These are phyloP conservation scores for Gadus chalcogrammus DNA, from an alignment of 2,113 vertebrate genomes.

Conservation along the genomic window DNA sequence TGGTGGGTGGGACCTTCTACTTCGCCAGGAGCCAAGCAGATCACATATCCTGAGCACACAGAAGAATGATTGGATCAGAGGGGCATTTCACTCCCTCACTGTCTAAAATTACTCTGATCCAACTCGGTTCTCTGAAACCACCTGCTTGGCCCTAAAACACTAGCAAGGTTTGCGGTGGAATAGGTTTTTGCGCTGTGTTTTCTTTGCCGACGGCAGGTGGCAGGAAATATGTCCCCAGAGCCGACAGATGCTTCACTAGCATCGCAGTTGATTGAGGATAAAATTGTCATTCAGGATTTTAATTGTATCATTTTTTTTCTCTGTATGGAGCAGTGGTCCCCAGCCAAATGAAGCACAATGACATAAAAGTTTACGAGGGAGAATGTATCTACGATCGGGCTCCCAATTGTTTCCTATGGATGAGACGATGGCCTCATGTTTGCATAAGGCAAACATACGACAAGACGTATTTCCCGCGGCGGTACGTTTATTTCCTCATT, in stretches of 20 bases:
- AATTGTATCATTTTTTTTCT: conserved; percentile 32
- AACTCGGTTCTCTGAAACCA: conserved; percentile 6
- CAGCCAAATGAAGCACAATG: conserved; percentile 17
- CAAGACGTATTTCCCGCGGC: conserved; percentile 11
- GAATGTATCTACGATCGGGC: conserved; percentile 34
- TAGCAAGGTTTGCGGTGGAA: conserved; percentile 6
- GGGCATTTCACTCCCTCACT: conserved; percentile 26
- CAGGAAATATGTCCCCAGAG: conserved; percentile 28
- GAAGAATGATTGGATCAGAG: no score
- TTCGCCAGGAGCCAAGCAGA: no score
- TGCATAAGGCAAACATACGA: conserved; percentile 4
- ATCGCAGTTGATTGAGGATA: conserved; percentile 43
- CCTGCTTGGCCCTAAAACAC: conserved; percentile 14
- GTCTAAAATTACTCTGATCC: conserved; percentile 30
- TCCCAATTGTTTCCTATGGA: conserved; percentile 17
- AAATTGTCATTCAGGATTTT: conserved; percentile 45
- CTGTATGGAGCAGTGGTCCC: conserved; percentile 15
- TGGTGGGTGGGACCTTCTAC: no score
- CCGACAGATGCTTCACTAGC: conserved; percentile 21
- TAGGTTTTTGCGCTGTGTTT: conserved; percentile 14
- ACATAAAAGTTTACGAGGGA: conserved; percentile 30
- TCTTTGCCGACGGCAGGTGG: conserved; percentile 30
- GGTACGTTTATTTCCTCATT: no score
- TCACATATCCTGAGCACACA: no score
- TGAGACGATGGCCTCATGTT: conserved; percentile 12